Base-by-base conservation (phyloP, 2,888 invertebrate genomes). In the Perdita meconis region DNA sequence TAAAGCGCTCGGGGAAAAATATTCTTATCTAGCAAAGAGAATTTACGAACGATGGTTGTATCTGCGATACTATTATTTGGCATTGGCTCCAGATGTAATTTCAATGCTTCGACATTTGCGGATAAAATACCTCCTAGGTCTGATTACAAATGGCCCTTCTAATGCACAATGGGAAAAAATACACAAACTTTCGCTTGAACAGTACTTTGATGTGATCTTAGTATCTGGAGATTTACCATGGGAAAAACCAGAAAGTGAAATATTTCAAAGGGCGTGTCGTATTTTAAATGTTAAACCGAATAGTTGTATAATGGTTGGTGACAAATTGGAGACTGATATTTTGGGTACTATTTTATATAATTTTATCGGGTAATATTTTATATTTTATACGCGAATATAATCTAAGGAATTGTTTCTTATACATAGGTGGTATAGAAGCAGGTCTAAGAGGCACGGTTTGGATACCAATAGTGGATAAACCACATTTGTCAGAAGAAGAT, bases 81-180 rank as follows among this genome's bases (percentile, higher is more conserved):
- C 95, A 80, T 92, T 96, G 83, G 93, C 95, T 22, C 93, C 95
- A 64, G 96, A 96, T 84, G 95, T 96, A 76, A 93, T 95, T 86
- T 94, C 94, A 79, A 94, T 97, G 88, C 93, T 97, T 79, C 94
- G 94, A 87, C 94, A 95, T 70, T 93, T 97, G 86, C 95, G 96
- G 88, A 94, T 95, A 91, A 95, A 95, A 90, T 97, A 96, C 92
- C 94, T 95, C 84, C 93, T 97, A 86, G 97, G 95, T 84, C 93
- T 97, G 87, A 96, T 97, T 90, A 97, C 97, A 85, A 97, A 97
- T 92, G 97, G 97, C 57, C 96, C 97, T 12, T 97, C 97, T 73
- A 95, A 95, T 80, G 96, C 96, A 40, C 97, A 97, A 93, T 97
- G 97, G 97, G 97, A 97, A 93, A 97, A 97, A 93, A 94, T 97